phyloP scores from a whole-genome alignment of 92 coral and sea anemone species.

The Anthopleura xanthogrammica region DNA sequence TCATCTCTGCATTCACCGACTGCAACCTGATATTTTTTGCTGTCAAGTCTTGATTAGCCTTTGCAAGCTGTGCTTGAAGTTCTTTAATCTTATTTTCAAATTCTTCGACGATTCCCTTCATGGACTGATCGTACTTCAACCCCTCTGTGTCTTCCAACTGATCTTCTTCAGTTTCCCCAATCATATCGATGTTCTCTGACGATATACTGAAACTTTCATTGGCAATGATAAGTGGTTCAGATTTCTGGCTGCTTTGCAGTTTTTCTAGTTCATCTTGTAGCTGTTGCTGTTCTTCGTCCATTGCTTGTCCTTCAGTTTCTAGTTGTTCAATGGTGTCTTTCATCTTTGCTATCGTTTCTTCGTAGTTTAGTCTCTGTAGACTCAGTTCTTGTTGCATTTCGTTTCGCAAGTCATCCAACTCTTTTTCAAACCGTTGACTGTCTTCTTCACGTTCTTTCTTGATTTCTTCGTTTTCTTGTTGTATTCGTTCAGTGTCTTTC shows the following conservation, averaged over 20 bases:
- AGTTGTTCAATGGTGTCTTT: constrained; percentile 38
- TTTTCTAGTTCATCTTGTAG: constrained; percentile 37
- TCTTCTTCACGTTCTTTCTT: constrained; percentile 30
- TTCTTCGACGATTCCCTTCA: constrained; percentile 51
- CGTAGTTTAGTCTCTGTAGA: constrained; percentile 9
- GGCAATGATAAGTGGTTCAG: constrained; percentile 39
- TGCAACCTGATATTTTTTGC: constrained; percentile 49
- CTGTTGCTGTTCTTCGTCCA: constrained; percentile 60
- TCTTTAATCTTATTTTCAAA: constrained; percentile 40
- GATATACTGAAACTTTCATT: constrained; percentile 41
- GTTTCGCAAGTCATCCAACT: constrained; percentile 16
- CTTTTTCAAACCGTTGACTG: constrained; percentile 11
- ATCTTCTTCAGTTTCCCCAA: constrained; percentile 21
- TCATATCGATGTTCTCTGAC: constrained; percentile 43
- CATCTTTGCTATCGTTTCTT: constrained; percentile 23
- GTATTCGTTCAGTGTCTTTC: constrained; percentile 21
- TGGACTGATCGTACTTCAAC: constrained; percentile 44
- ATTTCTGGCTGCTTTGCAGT: constrained; percentile 18
- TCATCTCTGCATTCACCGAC: constrained; percentile 65
- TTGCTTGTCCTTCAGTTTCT: constrained; percentile 28
- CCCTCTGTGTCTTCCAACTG: constrained; percentile 29
- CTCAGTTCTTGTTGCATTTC: constrained; percentile 19
- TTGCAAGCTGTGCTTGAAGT: constrained; percentile 40
- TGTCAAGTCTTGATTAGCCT: constrained; percentile 38
- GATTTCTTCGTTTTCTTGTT: constrained; percentile 41